A percentile compares a stretch with the other conserved stretches of the same genome.
These are phyloP conservation scores for Calidris pugnax DNA, from an alignment of 2,113 vertebrate genomes.

Conservation along the genomic window DNA sequence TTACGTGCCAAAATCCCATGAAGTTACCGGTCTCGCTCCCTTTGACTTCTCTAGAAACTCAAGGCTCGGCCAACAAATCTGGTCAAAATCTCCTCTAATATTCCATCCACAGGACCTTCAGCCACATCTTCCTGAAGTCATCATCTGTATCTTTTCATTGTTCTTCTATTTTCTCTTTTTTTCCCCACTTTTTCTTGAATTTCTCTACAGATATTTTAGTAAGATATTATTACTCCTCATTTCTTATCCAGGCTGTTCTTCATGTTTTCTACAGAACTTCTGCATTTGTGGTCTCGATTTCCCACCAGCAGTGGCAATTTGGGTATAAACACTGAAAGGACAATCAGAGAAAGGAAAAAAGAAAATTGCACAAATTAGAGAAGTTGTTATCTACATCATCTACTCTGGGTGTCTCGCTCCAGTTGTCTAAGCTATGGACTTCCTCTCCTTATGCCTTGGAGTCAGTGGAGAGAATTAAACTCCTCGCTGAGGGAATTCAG, in stretches of 20 bases:
- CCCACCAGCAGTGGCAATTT: neutral
- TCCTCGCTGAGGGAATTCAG: neutral
- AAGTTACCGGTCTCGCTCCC: neutral
- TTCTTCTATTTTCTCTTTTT: neutral
- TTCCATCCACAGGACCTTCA: neutral
- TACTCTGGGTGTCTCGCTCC: neutral
- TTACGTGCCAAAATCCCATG: neutral
- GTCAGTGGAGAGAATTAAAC: neutral
- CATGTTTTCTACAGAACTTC: neutral
- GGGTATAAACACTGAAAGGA: neutral
- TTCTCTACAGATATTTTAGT: neutral
- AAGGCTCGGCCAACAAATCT: neutral
- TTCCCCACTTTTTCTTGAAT: neutral
- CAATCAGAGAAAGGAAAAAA: neutral
- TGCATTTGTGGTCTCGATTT: neutral
- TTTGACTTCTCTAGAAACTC: neutral
- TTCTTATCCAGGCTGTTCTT: neutral
- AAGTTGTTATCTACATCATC: neutral
- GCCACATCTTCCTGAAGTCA: neutral
- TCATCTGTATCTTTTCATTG: neutral
- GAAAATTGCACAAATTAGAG: neutral
- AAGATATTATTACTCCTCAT: neutral
- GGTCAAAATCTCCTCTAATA: neutral
- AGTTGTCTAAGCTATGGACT: neutral
- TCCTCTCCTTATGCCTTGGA: neutral